These are phyloP conservation scores for Pterostichus niger DNA, from an alignment of 2,888 invertebrate genomes.

Conservation along the genomic window DNA sequence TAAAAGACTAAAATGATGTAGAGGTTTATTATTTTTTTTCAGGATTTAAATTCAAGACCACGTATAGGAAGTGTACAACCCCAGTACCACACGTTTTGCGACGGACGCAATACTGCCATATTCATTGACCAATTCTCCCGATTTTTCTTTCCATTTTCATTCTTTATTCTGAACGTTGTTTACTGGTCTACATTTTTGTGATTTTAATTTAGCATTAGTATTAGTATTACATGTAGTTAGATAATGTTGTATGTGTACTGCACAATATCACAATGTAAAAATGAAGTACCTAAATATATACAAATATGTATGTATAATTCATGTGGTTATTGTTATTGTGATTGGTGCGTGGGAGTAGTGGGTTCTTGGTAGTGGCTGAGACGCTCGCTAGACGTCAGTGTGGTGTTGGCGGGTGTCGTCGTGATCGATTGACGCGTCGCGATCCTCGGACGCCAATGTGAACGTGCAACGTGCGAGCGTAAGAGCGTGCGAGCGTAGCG, in stretches of 20 bases:
- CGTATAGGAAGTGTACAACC: slow-evolving; percentile 82
- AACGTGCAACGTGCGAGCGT: slow-evolving; percentile 21
- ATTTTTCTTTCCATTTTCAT: slow-evolving; percentile 94
- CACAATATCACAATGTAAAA: slow-evolving; percentile 45
- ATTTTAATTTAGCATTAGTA: slow-evolving; percentile 65
- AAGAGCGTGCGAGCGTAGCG: slow-evolving; percentile 23
- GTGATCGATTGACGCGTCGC: slow-evolving; percentile 12
- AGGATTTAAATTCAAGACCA: slow-evolving; percentile 80
- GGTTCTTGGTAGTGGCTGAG: not conserved
- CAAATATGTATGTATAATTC: slow-evolving; percentile 41
- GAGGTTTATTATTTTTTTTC: slow-evolving; percentile 26
- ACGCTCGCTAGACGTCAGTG: slow-evolving; percentile 26
- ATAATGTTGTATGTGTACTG: slow-evolving; percentile 55
- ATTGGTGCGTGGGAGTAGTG: not conserved
- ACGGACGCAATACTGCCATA: slow-evolving; percentile 88
- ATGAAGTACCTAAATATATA: slow-evolving; percentile 42
- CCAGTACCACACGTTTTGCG: slow-evolving; percentile 91
- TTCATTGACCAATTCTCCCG: slow-evolving; percentile 93
- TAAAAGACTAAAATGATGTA: too few species aligned
- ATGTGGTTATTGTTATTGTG: slow-evolving; percentile 5
- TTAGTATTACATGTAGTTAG: slow-evolving; percentile 11
- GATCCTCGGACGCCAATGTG: not conserved
- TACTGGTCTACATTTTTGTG: slow-evolving; percentile 92
- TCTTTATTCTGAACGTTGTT: slow-evolving; percentile 92
- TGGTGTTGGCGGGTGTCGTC: not conserved